A percentile compares a stretch with the other conserved stretches of the same genome.
Conservation (phyloP, 2,797 vertebrate species). For the Melanotaenia parkinsoni region DNA sequence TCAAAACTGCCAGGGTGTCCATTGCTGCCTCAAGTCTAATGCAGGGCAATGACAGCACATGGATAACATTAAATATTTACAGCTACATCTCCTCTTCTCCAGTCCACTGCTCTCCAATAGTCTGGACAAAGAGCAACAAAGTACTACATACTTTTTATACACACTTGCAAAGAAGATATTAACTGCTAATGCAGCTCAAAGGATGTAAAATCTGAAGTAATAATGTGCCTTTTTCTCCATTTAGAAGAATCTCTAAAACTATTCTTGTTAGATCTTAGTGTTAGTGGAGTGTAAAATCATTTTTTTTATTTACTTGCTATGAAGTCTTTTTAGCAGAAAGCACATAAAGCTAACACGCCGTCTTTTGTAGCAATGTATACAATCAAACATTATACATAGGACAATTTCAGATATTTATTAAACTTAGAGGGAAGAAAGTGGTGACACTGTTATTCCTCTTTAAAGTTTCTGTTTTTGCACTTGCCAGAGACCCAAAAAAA, state of each 20-base stretch:
- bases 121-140: conserved; percentile 51
- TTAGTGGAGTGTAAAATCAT: not conserved
- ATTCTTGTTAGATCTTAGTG: not conserved
- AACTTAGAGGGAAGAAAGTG: not conserved
- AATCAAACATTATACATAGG: not conserved
- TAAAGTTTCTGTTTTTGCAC: not conserved
- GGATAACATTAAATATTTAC: conserved; percentile 80
- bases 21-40: conserved; percentile 61
- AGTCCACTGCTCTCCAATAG: conserved; percentile 45
- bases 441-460: not conserved
- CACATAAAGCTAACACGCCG: not conserved
- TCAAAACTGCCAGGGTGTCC: conserved; percentile 64
- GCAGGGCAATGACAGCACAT: conserved; percentile 62
- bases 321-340: not conserved
- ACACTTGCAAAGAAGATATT: conserved; percentile 19
- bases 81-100: conserved; percentile 62
- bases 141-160: conserved; percentile 9
- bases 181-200: not conserved
- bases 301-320: not conserved
- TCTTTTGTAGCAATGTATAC: not conserved
- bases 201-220: not conserved
- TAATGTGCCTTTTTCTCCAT: not conserved
- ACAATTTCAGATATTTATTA: not conserved
- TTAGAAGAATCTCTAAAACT: not conserved
- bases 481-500: not conserved